A percentile compares a stretch with the other conserved stretches of the same genome.
These are phyloP conservation scores for Pseudomyrmex gracilis DNA, from an alignment of 1,140 invertebrate species.

Conservation along the genomic window DNA sequence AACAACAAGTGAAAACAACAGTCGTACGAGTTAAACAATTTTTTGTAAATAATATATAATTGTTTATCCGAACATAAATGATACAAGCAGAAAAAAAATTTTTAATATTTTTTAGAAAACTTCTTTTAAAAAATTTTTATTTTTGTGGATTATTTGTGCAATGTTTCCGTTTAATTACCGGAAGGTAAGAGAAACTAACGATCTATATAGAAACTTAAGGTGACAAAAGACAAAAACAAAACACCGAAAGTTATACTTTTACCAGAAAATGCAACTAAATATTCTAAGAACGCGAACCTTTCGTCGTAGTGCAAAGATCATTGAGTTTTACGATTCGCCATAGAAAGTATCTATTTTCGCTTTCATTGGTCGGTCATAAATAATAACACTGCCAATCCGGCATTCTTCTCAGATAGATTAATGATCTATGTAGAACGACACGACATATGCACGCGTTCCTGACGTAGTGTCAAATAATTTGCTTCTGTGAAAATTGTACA, in stretches of 20 bases:
- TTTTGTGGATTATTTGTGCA: neutral
- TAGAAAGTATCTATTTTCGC: constrained; percentile 66
- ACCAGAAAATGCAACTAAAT: constrained; percentile 13
- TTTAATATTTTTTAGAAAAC: neutral
- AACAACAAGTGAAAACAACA: no score
- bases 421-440: constrained; percentile 49
- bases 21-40: no score
- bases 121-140: neutral
- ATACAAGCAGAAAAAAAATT: no score
- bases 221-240: constrained; percentile 2
- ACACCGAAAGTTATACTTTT: constrained; percentile 5
- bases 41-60: no score
- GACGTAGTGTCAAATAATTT: neutral
- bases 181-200: neutral
- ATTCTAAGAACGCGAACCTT: neutral
- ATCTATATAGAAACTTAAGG: neutral
- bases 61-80: no score
- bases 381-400: constrained; percentile 18
- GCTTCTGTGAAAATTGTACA: neutral
- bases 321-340: constrained; percentile 65
- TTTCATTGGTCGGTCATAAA: constrained; percentile 59
- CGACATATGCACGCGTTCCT: neutral
- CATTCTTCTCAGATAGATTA: constrained; percentile 42
- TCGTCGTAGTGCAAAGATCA: neutral
- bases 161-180: neutral